A percentile compares a stretch with the other conserved stretches of the same genome.
These are phyloP conservation scores for Macroramphosus scolopax DNA, from an alignment of 2,797 vertebrate genomes.

Conservation along the genomic window DNA sequence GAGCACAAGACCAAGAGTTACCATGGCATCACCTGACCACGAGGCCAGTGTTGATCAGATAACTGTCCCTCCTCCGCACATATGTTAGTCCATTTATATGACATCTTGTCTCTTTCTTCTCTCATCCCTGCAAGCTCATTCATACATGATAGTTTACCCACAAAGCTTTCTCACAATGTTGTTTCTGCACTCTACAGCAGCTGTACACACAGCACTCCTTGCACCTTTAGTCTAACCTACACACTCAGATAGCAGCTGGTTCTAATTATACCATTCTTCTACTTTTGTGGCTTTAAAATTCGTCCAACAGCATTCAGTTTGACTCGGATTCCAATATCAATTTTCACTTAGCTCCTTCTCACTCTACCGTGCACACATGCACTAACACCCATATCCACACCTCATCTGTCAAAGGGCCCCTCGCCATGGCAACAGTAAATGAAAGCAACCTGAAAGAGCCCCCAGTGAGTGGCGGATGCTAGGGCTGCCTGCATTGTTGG, in stretches of 20 bases:
- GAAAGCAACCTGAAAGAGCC: slow-evolving; percentile 79
- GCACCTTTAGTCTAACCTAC: slow-evolving; percentile 62
- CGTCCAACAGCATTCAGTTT: slow-evolving; percentile 66
- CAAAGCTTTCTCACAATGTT: slow-evolving; percentile 13
- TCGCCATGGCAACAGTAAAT: slow-evolving; percentile 81
- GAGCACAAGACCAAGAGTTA: neutral
- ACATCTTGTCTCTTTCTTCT: neutral
- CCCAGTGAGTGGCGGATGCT: slow-evolving; percentile 77
- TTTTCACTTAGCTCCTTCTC: slow-evolving; percentile 34
- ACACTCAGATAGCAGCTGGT: slow-evolving; percentile 69
- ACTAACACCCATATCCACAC: slow-evolving; percentile 58
- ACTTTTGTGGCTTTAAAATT: slow-evolving; percentile 66
- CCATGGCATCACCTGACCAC: neutral
- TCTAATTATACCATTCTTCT: slow-evolving; percentile 68
- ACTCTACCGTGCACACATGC: slow-evolving; percentile 11
- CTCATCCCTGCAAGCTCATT: slow-evolving; percentile 12
- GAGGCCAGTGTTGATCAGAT: neutral
- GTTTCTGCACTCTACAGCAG: slow-evolving; percentile 28
- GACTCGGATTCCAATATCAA: slow-evolving; percentile 65
- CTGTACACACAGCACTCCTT: slow-evolving; percentile 26
- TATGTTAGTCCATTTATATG: slow-evolving; percentile 6
- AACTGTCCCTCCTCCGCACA: neutral
- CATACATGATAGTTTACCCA: slow-evolving; percentile 19
- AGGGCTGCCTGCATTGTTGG: slow-evolving; percentile 74
- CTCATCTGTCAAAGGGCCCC: slow-evolving; percentile 77